Percentiles rank a stretch among this genome's conserved stretches.
Conservation (phyloP, 2,113 vertebrate species). For the Rhombomys opimus region DNA sequence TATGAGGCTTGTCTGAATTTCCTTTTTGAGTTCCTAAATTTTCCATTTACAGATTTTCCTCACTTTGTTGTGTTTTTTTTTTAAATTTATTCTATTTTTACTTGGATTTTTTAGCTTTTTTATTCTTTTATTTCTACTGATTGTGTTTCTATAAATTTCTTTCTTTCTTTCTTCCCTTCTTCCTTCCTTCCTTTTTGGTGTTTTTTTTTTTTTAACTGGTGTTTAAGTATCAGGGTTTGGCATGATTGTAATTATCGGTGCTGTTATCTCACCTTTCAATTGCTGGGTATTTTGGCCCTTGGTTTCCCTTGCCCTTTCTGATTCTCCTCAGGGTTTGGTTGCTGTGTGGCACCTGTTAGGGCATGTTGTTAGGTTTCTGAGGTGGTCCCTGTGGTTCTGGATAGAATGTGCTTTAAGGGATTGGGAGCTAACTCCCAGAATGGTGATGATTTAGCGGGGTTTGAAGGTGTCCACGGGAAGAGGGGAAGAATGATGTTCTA, state of each 20-base stretch:
- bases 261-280: background rate
- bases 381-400: background rate
- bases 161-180: no score
- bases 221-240: background rate
- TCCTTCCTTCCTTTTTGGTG: no score
- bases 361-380: background rate
- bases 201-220: background rate
- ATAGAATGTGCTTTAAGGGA: background rate
- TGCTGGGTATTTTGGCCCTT: background rate
- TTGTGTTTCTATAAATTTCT: background rate
- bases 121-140: background rate
- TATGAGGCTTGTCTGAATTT: background rate
- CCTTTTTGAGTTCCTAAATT: background rate
- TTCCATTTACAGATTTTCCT: background rate
- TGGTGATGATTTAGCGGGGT: no score
- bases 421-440: background rate
- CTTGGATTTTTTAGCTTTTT: background rate
- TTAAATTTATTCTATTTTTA: background rate
- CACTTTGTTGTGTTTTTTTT: background rate
- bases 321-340: background rate
- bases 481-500: background rate
- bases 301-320: background rate
- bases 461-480: background rate
- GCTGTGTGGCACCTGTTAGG: fast-evolving
- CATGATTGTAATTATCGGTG: background rate